Evolutionary conservation across 2,797 vertebrate genomes (phyloP).

Genomic region (Aphelocoma californica): DNA sequence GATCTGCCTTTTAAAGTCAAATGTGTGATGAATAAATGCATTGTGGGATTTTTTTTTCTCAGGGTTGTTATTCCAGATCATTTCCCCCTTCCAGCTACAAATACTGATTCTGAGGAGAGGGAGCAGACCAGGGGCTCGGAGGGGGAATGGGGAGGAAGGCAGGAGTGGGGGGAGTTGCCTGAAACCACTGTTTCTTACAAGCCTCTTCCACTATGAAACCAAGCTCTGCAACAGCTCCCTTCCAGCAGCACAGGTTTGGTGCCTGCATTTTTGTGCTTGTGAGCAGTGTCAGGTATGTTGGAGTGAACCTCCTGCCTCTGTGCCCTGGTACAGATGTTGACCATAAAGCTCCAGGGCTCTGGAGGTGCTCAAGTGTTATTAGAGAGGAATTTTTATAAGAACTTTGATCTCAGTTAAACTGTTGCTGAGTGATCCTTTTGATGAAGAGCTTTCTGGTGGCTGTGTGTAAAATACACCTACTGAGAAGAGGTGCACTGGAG

Average conservation of each 20-base stretch:
- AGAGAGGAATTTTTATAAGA: neutral
- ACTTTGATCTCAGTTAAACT: neutral
- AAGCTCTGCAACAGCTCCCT: neutral
- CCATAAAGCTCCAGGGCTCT: neutral
- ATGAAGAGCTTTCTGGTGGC: neutral
- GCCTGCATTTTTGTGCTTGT: neutral
- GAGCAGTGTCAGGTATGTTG: neutral
- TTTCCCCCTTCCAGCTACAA: neutral
- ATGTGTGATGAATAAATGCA: neutral
- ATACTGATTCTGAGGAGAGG: neutral
- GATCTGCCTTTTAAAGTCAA: slow-evolving; percentile 8
- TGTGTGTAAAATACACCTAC: neutral
- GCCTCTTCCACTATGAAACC: neutral
- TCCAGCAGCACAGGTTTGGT: rapidly evolving
- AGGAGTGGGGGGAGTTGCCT: neutral
- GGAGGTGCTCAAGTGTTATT: neutral
- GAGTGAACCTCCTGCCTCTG: neutral
- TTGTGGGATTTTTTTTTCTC: neutral
- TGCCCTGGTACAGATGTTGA: neutral
- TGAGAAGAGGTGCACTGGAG: neutral
- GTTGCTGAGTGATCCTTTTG: neutral
- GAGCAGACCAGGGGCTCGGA: neutral
- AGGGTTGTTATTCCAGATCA: neutral
- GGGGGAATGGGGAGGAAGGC: neutral
- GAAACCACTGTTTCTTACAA: neutral